Evolutionary conservation across 2,888 invertebrate species (phyloP).

Genomic region (Amphimallon solstitiale): DNA sequence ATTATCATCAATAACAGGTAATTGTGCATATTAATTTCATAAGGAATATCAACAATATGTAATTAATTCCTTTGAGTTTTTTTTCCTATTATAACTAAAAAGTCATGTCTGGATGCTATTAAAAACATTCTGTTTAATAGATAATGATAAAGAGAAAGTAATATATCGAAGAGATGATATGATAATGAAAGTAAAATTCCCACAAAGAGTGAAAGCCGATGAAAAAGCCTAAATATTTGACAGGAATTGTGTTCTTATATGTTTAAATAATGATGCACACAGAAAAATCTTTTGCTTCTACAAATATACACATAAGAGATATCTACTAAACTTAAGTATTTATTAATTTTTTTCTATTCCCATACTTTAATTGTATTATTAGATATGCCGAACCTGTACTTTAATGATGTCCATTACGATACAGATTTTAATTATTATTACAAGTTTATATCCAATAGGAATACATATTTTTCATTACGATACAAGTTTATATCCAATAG

Average conservation of each 20-base stretch:
- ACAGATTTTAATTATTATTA: too few species aligned
- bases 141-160: slow-evolving; percentile 18
- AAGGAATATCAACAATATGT: too few species aligned
- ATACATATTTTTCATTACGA: too few species aligned
- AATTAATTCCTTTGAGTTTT: too few species aligned
- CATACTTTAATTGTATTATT: too few species aligned
- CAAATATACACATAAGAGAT: neutral
- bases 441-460: too few species aligned
- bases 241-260: too few species aligned
- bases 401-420: too few species aligned
- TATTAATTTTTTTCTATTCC: neutral
- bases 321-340: too few species aligned
- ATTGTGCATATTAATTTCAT: neutral
- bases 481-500: too few species aligned
- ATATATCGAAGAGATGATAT: slow-evolving; percentile 20
- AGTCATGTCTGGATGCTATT: neutral
- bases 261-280: neutral
- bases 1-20: neutral
- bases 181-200: slow-evolving; percentile 29
- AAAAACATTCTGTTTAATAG: slow-evolving; percentile 6
- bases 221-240: neutral
- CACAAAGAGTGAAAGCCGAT: slow-evolving; percentile 22
- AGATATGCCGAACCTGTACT: too few species aligned
- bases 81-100: neutral
- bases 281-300: neutral